Evolutionary conservation across 2,113 vertebrate genomes (phyloP).

Genomic region (Rhagologus leucostigma): DNA sequence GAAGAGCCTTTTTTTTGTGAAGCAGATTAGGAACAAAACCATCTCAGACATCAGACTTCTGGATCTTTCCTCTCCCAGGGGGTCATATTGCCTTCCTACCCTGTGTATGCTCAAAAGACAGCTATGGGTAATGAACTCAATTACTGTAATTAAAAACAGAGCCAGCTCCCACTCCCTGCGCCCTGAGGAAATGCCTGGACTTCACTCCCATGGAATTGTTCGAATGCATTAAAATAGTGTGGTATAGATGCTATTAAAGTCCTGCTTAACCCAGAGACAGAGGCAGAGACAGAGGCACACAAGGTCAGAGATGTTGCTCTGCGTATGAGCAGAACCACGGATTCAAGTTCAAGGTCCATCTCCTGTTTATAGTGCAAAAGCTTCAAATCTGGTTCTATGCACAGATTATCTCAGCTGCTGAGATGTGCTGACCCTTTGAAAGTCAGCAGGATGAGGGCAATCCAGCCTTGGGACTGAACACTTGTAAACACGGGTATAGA

Average conservation of each 20-base stretch:
- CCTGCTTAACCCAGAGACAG: not conserved
- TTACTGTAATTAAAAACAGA: slow-evolving; percentile 14
- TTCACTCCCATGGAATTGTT: not conserved
- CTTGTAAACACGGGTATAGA: not conserved
- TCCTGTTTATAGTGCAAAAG: not conserved
- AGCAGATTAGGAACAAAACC: not conserved
- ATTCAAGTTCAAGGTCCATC: not conserved
- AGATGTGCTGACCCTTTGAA: not conserved
- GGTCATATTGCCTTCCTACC: not conserved
- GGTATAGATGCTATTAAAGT: not conserved
- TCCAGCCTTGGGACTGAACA: not conserved
- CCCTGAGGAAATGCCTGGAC: not conserved
- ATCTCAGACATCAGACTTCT: not conserved
- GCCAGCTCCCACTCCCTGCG: not conserved
- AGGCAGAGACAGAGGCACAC: not conserved
- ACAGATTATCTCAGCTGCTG: not conserved
- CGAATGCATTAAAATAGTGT: not conserved
- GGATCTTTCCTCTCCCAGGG: not conserved
- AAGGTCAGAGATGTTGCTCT: not conserved
- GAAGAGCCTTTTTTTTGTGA: not conserved
- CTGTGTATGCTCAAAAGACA: not conserved
- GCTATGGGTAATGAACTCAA: not conserved
- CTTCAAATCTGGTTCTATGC: not conserved
- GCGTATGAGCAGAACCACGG: not conserved
- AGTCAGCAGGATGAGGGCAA: not conserved